A percentile compares a stretch with the other conserved stretches of the same genome.
phyloP scores from a whole-genome alignment of 2,113 vertebrate species.

The Lota lota region DNA sequence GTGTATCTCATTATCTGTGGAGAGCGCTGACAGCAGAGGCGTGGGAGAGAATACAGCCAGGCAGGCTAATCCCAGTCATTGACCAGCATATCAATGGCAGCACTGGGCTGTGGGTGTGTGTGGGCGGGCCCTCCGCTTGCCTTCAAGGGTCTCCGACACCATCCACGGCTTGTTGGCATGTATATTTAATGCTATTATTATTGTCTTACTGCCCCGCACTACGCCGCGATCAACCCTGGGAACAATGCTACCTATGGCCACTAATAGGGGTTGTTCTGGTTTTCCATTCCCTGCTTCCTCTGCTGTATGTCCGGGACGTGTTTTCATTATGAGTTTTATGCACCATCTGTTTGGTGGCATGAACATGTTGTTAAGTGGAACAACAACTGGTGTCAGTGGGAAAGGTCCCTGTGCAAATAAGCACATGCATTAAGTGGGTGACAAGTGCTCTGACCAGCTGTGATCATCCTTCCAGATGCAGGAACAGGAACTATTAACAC shows the following conservation, averaged over 20 bases:
- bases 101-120: conserved; percentile 12
- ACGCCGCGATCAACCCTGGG: neutral
- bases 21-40: conserved; percentile 24
- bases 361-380: conserved; percentile 30
- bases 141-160: neutral
- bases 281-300: conserved; percentile 2
- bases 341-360: too few relatives aligned
- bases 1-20: conserved; percentile 42
- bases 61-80: conserved; percentile 43
- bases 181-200: conserved; percentile 2
- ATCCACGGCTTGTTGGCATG: neutral
- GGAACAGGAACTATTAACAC: too few relatives aligned
- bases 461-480: conserved; percentile 63
- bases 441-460: conserved; percentile 54
- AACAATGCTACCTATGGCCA: neutral
- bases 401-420: conserved; percentile 31
- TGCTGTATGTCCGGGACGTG: conserved; percentile 10
- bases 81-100: conserved; percentile 35
- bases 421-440: conserved; percentile 53
- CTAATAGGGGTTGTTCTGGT: too few relatives aligned
- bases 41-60: conserved; percentile 25
- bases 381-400: conserved; percentile 46
- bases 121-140: neutral
- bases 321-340: too few relatives aligned
- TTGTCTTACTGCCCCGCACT: neutral